Base-by-base conservation (phyloP, 2,888 invertebrate species). In the Chymomyza fuscimana region DNA sequence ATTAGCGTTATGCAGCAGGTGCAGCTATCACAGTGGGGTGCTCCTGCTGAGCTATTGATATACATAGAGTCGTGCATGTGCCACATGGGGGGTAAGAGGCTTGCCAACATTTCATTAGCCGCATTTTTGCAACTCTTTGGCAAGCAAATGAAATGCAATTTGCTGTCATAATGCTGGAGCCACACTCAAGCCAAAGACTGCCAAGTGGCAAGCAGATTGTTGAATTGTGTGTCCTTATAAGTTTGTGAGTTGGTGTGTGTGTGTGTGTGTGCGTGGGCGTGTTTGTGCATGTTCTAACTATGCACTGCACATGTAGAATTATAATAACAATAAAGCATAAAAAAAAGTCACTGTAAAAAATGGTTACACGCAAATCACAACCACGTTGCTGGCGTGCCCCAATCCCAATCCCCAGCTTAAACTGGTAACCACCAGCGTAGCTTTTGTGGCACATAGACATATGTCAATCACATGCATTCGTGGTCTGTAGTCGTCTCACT, bases 381-480 rank as follows among this genome's bases (percentile, higher is more conserved):
- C 69, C 82, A 81, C 69, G 72, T 78, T 76, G 69, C 67, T 69
- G 64, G 36, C 61, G 10, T 62, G n/a, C 40, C 40, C 12, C 40
- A 46, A 46, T 46, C 40, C 40, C 40, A 0, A 12, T 15, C 40
- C 40, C 40, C 10, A 12, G 40, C 40, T 46, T 12, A 46, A 46
- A 46, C 12, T 46, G 12, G 10, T 12, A 46, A 46, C 40, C 40
- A 46, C 40, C 12, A 46, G 6, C 40, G 12, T 46, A 46, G 12
- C 12, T 46, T 12, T 12, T 46, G 40, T 63, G 68, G 69, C 69
- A 64, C 79, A 76, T 56, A 86, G 85, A 82, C 85, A 84, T 70
- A 79, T 85, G 86, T 79, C 86, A 87, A 79, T 87, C 86, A 87
- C 72, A 70, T 67, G 77, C 67, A 68, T 54, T 58, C 67, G 52